Conservation (phyloP, 2,113 vertebrate genomes). For the Aphyosemion australe region DNA sequence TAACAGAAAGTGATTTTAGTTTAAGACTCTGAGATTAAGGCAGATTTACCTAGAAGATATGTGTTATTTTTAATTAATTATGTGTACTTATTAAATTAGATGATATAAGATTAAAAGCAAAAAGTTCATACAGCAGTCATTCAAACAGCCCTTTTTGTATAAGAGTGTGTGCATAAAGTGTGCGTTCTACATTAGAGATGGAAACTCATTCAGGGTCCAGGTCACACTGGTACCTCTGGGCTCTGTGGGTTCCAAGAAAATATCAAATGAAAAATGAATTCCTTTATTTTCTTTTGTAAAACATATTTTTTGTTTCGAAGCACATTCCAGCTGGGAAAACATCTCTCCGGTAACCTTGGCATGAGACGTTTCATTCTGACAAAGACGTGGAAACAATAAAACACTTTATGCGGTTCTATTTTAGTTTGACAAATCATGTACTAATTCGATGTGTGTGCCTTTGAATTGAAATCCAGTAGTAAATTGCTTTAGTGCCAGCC, state of each 20-base stretch:
- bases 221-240: slow-evolving; percentile 66
- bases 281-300: slow-evolving; percentile 12
- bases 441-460: slow-evolving; percentile 13
- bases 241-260: slow-evolving; percentile 24
- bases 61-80: too few species aligned
- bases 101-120: too few species aligned
- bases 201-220: slow-evolving; percentile 55
- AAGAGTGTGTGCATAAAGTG: slow-evolving; percentile 14
- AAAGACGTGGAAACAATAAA: not conserved
- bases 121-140: too few species aligned
- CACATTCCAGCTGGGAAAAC: slow-evolving; percentile 1
- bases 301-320: not conserved
- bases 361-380: not conserved
- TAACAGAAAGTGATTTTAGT: too few species aligned
- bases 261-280: slow-evolving; percentile 23
- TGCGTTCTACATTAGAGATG: slow-evolving; percentile 69
- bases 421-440: slow-evolving; percentile 14
- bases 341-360: slow-evolving; percentile 5
- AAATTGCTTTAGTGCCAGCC: slow-evolving; percentile 53
- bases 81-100: too few species aligned
- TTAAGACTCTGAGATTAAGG: too few species aligned
- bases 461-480: slow-evolving; percentile 45
- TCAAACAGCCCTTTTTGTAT: not conserved
- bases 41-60: too few species aligned
- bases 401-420: slow-evolving; percentile 20